phyloP scores from a whole-genome alignment of 2,888 invertebrate species.

The Abscondita cerata region DNA sequence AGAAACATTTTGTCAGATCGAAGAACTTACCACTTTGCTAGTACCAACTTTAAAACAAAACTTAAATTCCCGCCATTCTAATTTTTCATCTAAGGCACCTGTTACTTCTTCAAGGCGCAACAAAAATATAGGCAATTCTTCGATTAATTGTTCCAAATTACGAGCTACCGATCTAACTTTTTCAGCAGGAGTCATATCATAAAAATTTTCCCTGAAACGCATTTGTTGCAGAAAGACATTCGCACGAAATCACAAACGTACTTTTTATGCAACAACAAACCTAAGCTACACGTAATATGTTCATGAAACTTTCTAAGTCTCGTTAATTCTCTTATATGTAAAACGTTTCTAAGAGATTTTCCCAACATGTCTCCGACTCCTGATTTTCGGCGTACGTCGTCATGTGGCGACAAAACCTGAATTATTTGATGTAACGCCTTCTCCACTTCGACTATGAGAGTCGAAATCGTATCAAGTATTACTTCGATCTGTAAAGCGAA shows the following conservation, averaged over 20 bases:
- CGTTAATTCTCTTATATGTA: slow-evolving; percentile 64
- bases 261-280: slow-evolving; percentile 65
- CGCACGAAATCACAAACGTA: slow-evolving; percentile 49
- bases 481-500: slow-evolving; percentile 68
- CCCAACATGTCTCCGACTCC: slow-evolving; percentile 49
- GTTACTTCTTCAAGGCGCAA: slow-evolving; percentile 68
- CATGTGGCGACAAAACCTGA: slow-evolving; percentile 53
- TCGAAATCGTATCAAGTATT: slow-evolving; percentile 66
- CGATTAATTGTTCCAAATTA: slow-evolving; percentile 68
- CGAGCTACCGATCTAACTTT: slow-evolving; percentile 67
- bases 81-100: slow-evolving; percentile 67
- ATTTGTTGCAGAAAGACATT: not conserved
- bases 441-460: slow-evolving; percentile 66
- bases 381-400: slow-evolving; percentile 42
- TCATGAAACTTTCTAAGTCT: slow-evolving; percentile 65
- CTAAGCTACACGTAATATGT: slow-evolving; percentile 62
- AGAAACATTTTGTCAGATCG: not conserved
- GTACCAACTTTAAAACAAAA: slow-evolving; percentile 69
- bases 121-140: slow-evolving; percentile 69
- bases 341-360: slow-evolving; percentile 53
- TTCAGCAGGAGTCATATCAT: slow-evolving; percentile 65
- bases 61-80: slow-evolving; percentile 68
- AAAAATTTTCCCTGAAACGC: slow-evolving; percentile 63
- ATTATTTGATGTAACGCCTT: slow-evolving; percentile 68
- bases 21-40: slow-evolving; percentile 68